These are phyloP conservation scores for Sapayoa aenigma DNA, from an alignment of 2,113 vertebrate species.

Conservation along the genomic window DNA sequence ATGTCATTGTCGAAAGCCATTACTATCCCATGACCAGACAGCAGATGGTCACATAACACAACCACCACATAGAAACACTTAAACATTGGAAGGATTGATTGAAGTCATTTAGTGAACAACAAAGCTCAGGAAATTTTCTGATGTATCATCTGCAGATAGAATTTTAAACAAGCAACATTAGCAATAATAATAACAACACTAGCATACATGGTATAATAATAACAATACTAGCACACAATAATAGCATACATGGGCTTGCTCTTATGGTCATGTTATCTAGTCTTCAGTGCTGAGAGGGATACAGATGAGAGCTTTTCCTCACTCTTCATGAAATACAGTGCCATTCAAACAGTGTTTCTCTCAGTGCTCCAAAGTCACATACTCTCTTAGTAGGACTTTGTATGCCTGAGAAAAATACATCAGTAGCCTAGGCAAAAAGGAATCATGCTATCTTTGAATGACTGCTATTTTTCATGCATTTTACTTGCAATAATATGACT, in stretches of 20 bases:
- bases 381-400: not conserved
- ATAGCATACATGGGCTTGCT: not conserved
- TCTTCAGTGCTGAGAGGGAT: not conserved
- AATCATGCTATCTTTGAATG: not conserved
- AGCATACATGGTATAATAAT: too few relatives aligned
- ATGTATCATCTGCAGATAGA: constrained; percentile 19
- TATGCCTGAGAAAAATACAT: not conserved
- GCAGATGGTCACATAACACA: constrained; percentile 50
- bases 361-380: not conserved
- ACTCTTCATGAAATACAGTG: constrained; percentile 11
- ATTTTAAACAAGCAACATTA: constrained; percentile 7
- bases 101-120: not conserved
- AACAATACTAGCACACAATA: too few relatives aligned
- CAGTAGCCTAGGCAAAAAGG: not conserved
- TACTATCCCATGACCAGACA: constrained; percentile 53
- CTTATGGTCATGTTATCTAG: not conserved
- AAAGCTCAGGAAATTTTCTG: constrained; percentile 34
- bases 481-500: not conserved
- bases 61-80: constrained; percentile 40
- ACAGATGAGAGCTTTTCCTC: not conserved
- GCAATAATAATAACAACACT: too few relatives aligned
- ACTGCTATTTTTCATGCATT: not conserved
- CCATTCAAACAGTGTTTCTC: not conserved
- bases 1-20: not conserved
- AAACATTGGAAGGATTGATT: constrained; percentile 36